Base-by-base conservation (phyloP, 2,113 vertebrate genomes). In the Cottus gobio region DNA sequence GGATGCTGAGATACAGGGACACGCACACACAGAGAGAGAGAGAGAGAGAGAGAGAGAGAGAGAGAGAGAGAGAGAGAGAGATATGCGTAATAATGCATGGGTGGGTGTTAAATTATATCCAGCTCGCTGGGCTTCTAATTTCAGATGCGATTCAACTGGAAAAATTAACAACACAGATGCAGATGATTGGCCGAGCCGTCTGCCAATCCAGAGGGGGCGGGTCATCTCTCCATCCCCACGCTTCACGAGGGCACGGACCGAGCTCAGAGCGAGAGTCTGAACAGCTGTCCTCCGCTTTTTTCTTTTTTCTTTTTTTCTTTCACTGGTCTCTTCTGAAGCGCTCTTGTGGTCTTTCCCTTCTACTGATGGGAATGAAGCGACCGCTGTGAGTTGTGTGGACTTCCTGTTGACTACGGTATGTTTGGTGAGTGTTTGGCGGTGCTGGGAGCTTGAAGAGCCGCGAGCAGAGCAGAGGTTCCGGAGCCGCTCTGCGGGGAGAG, bases 41-140 rank as follows among this genome's bases (percentile, higher is more conserved):
- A 48, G 44, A 54, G 13, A 20, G 30, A 34, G 30, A 61, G 44
- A 20, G 44, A 46, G 44, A 7, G 44, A 46, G 44, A 63, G 4
- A 42, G 37, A 48, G 44, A 54, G 13, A 20, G 30, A 34, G 30
- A 61, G 44, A 20, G 44, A 46, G 44, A 7, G 44, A 46, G 44
- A 46, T 11, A 18, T 4, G 50, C 9, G 18, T 39, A 34, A 67
- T 75, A 60, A 85, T 58, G 77, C 71, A 74, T 69, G 67, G 66
- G 24, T 75, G 79, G 62, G 7, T 63, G 77, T 75, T 26, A 11
- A 1, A 82, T 79, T 84, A 71, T 34, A 57, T 68, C 22, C 79
- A 54, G n/a, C 34, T 86, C 54, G 30, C 22, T 77, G 78, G 31
- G 18, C 31, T 83, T 75, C 64, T 84, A 69, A 80, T 84, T 89